These are phyloP conservation scores for Brachyrhaphis roseni DNA, from an alignment of 2,797 vertebrate species.

Conservation along the genomic window DNA sequence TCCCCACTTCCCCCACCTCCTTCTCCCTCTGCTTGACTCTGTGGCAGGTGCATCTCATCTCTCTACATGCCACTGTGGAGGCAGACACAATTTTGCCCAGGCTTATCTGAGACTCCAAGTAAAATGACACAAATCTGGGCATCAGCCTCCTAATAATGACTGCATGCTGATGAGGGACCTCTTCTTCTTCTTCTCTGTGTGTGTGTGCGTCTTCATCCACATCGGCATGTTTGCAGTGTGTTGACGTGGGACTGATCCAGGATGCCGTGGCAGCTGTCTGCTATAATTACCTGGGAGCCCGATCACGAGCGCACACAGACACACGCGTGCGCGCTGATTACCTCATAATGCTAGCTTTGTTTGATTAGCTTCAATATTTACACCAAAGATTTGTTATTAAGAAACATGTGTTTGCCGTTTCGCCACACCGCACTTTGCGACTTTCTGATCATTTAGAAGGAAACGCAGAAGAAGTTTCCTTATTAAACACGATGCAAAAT, in stretches of 20 bases:
- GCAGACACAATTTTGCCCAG: conserved; percentile 57
- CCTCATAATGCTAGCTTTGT: conserved; percentile 67
- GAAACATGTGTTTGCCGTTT: conserved; percentile 67
- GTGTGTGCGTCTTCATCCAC: conserved; percentile 15
- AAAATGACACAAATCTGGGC: conserved; percentile 70
- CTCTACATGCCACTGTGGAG: conserved; percentile 38
- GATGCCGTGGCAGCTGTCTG: conserved; percentile 79
- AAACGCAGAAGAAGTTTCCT: conserved; percentile 36
- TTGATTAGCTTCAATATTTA: conserved; percentile 74
- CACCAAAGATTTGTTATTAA: conserved; percentile 70
- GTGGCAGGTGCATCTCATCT: conserved; percentile 62
- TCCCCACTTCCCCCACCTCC: conserved; percentile 3
- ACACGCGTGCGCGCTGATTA: conserved; percentile 53
- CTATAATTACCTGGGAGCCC: conserved; percentile 79
- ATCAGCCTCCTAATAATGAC: conserved; percentile 65
- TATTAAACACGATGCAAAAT: conserved; percentile 26
- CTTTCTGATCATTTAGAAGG: conserved; percentile 45
- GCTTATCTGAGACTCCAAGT: conserved; percentile 54
- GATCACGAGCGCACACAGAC: conserved; percentile 44
- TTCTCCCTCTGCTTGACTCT: conserved; percentile 38
- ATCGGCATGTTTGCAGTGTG: conserved; percentile 56
- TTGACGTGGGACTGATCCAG: conserved; percentile 77
- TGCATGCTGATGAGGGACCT: conserved; percentile 57
- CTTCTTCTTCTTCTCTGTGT: conserved; percentile 13
- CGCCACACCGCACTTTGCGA: conserved; percentile 51